These are phyloP conservation scores for Sebastes taczanowskii DNA, from an alignment of 2,797 vertebrate species.

Conservation along the genomic window DNA sequence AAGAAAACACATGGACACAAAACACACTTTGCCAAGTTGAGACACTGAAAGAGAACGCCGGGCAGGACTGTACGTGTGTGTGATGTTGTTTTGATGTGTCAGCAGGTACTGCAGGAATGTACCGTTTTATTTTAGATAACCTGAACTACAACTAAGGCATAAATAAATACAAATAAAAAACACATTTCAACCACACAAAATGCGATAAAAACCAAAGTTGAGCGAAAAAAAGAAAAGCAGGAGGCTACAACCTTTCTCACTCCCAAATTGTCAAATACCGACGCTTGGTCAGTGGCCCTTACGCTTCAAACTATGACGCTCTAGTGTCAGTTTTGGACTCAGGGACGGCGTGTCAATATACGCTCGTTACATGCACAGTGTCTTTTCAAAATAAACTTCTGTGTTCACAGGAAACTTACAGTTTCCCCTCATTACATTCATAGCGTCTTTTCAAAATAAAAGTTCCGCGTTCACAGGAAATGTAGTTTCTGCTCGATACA, in stretches of 20 bases:
- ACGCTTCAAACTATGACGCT: not conserved
- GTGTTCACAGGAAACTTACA: not conserved
- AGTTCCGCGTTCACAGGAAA: too few relatives aligned
- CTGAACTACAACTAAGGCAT: not conserved
- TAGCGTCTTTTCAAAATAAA: too few relatives aligned
- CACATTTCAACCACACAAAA: not conserved
- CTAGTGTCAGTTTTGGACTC: not conserved
- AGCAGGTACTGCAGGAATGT: too few relatives aligned
- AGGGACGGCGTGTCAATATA: not conserved
- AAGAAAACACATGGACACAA: conserved; percentile 14
- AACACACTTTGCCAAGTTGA: conserved; percentile 16
- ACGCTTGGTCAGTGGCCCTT: too few relatives aligned
- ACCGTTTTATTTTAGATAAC: not conserved
- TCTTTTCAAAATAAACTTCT: not conserved
- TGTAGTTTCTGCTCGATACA: too few relatives aligned
- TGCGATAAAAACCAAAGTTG: not conserved
- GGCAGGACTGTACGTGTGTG: not conserved
- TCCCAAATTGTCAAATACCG: accelerated
- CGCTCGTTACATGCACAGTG: not conserved
- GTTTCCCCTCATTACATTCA: not conserved
- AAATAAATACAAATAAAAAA: not conserved
- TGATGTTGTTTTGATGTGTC: not conserved
- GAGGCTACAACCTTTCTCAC: not conserved
- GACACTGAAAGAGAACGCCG: conserved; percentile 12
- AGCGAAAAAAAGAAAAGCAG: not conserved